These are phyloP conservation scores for Microcebus murinus DNA, from an alignment of 2,113 vertebrate species.

Conservation along the genomic window DNA sequence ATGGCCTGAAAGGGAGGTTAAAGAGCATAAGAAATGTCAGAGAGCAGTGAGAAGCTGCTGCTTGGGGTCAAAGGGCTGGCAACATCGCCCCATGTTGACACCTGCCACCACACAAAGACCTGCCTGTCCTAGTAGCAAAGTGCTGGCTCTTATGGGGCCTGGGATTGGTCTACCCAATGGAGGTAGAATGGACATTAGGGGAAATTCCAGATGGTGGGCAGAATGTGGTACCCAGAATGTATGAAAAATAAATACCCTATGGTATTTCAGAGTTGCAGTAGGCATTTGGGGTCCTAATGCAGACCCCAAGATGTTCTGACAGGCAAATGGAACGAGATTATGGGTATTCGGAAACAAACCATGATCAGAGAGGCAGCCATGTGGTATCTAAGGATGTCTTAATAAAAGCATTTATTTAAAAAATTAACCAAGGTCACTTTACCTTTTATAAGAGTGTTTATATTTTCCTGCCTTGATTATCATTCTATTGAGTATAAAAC, in stretches of 20 bases:
- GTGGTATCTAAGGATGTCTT: background rate
- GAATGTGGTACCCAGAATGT: background rate
- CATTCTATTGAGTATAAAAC: background rate
- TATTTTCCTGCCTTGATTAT: background rate
- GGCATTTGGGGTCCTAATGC: background rate
- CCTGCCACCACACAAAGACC: background rate
- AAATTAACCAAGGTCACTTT: background rate
- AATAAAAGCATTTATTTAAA: background rate
- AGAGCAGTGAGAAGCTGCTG: background rate
- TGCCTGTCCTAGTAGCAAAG: background rate
- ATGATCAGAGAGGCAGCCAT: background rate
- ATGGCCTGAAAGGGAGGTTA: background rate
- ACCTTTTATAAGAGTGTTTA: background rate
- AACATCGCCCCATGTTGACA: no score
- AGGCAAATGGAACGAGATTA: background rate
- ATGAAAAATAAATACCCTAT: background rate
- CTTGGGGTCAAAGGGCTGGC: background rate
- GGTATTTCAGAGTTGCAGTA: background rate
- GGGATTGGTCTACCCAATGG: fast-evolving
- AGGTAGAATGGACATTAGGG: background rate
- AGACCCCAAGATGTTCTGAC: background rate
- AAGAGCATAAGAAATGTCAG: background rate
- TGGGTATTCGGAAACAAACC: background rate
- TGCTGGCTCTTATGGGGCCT: background rate
- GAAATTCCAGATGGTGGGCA: background rate